Evolutionary conservation across 1,140 invertebrate genomes (phyloP).

Genomic region (Zaprionus lachaisei): DNA sequence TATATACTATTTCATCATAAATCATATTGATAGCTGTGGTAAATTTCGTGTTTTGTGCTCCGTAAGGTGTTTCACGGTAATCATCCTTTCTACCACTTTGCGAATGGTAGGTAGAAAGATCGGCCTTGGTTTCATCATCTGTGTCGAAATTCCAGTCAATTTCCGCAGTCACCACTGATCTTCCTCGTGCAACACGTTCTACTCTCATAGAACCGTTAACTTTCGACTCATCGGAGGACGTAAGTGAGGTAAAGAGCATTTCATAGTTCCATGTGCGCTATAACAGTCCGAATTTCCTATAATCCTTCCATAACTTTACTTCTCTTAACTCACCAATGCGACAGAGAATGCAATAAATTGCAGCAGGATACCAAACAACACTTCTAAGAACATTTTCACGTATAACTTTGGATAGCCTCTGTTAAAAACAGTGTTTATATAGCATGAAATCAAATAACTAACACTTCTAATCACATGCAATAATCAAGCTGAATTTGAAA

Average conservation of each 20-base stretch:
- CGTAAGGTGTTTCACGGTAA: not conserved
- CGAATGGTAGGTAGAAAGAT: not conserved
- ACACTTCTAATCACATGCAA: too few relatives aligned
- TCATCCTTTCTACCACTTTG: not conserved
- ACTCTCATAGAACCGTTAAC: not conserved
- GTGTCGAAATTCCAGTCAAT: not conserved
- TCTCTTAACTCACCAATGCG: not conserved
- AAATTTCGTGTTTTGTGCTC: not conserved
- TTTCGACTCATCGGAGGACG: not conserved
- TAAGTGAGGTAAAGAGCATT: not conserved
- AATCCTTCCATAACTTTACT: not conserved
- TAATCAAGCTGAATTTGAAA: too few relatives aligned
- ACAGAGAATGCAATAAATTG: not conserved
- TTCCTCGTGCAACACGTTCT: not conserved
- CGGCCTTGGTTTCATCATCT: not conserved
- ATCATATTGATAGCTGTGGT: too few relatives aligned
- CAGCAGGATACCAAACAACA: not conserved
- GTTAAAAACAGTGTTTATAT: too few relatives aligned
- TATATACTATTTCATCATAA: not conserved
- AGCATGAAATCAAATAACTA: too few relatives aligned
- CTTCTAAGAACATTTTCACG: not conserved
- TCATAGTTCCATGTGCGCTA: conserved; percentile 1
- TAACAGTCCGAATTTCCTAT: not conserved
- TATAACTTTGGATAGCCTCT: not conserved
- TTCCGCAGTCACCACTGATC: not conserved